Conservation (phyloP, 2,797 vertebrate genomes). For the Malurus splendens region DNA sequence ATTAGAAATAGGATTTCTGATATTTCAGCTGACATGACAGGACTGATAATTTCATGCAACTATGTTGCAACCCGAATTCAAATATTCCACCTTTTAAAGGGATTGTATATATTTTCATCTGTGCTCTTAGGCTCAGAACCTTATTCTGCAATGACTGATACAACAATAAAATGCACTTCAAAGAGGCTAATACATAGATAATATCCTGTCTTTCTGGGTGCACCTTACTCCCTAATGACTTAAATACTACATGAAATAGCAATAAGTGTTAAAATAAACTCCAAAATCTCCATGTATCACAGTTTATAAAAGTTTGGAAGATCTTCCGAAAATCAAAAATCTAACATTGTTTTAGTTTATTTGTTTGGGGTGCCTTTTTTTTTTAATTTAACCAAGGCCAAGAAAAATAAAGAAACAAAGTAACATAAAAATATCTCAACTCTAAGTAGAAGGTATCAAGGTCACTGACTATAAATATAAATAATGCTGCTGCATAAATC, state of each 20-base stretch:
- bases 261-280: not conserved
- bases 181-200: not conserved
- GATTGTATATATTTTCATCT: not conserved
- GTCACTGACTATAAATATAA: slow-evolving; percentile 6
- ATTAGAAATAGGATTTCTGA: slow-evolving; percentile 46
- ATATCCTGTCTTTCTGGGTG: not conserved
- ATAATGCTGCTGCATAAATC: not conserved
- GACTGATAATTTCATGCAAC: slow-evolving; percentile 16
- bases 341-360: not conserved
- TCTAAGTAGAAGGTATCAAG: not conserved
- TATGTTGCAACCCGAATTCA: slow-evolving; percentile 19
- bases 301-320: not conserved
- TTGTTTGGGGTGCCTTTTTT: no score
- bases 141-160: not conserved
- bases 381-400: not conserved
- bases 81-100: not conserved
- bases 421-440: not conserved
- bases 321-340: not conserved
- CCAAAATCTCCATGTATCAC: not conserved
- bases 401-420: not conserved
- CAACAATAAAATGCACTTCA: not conserved
- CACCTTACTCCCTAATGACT: not conserved
- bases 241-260: not conserved
- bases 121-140: not conserved
- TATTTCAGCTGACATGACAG: slow-evolving; percentile 45